These are phyloP conservation scores for Moxostoma hubbsi DNA, from an alignment of 2,797 vertebrate genomes.

Conservation along the genomic window DNA sequence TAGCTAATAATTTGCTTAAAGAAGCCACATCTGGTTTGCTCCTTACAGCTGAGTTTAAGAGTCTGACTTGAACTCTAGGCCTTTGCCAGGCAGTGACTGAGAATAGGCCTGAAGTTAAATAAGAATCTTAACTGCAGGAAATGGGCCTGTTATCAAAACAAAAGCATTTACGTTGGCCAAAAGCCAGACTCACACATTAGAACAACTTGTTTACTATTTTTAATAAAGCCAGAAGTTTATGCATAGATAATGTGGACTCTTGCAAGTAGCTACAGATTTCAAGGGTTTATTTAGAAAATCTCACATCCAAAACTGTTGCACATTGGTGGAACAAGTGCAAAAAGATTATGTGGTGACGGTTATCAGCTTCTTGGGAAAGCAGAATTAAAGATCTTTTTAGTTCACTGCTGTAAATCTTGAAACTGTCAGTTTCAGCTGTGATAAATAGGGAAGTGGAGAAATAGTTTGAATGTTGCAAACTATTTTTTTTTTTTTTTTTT, in stretches of 20 bases:
- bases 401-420: slow-evolving; percentile 68
- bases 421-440: slow-evolving; percentile 12
- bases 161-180: slow-evolving; percentile 90
- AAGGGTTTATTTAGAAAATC: slow-evolving; percentile 67
- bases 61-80: slow-evolving; percentile 79
- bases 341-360: slow-evolving; percentile 65
- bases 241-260: slow-evolving; percentile 70
- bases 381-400: slow-evolving; percentile 71
- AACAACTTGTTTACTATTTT: slow-evolving; percentile 83
- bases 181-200: slow-evolving; percentile 81
- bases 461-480: too few species aligned
- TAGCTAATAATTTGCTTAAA: slow-evolving; percentile 93
- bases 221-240: slow-evolving; percentile 71
- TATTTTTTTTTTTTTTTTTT: too few species aligned
- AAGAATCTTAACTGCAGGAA: slow-evolving; percentile 93
- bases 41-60: slow-evolving; percentile 77
- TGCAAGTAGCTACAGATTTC: slow-evolving; percentile 57
- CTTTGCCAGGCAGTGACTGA: slow-evolving; percentile 81
- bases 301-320: slow-evolving; percentile 67
- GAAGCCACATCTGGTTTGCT: slow-evolving; percentile 90
- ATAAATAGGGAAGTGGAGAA: too few species aligned
- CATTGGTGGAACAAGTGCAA: slow-evolving; percentile 71
- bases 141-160: slow-evolving; percentile 88
- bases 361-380: slow-evolving; percentile 73
- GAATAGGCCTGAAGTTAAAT: slow-evolving; percentile 86